Base-by-base conservation (phyloP, 2,888 invertebrate species). In the Cremastobaeus sp. region DNA sequence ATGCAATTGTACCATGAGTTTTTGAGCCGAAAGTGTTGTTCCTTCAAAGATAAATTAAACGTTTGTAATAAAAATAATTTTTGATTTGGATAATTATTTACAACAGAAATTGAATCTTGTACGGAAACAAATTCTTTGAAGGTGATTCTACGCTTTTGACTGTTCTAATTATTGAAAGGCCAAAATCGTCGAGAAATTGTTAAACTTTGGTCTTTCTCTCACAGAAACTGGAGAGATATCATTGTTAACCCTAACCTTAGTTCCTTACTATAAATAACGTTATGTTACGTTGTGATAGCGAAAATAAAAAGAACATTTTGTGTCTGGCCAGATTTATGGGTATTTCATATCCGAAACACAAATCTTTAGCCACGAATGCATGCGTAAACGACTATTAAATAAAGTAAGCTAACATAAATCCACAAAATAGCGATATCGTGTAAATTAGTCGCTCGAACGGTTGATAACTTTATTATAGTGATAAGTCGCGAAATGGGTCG, bases 181-280 rank as follows among this genome's bases (percentile, higher is more conserved):
- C 15, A 34, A 35, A n/a, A n/a, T 18, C 20, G 30, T 37, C 37
- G 14, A 32, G 39, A 64, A 39, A 55, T 39, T 55, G 11, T 55
- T 55, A 3, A 25, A 52, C 6, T 11, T 35, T 35, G 39, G 34
- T 11, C 34, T 25, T 57, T 68, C 25, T 50, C n/a, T 20, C 21
- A 15, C 20, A 35, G n/a, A 57, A 48, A 52, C 35, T 43, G 15
- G 30, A 50, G 30, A 68, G 35, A 68, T 59, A 52, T 68, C 50
- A 37, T 66, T 66, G 66, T 55, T 66, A 48, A 66, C 37, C 55
- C 47, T 66, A 66, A 66, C 48, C 32, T 48, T 66, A 57, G 66
- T 66, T 66, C 66, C 66, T 66, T 66, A 66, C 20, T 66, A 64
- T 48, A 54, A 30, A 65, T 54, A 55, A 47, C 28, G 30, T 65